phyloP scores from a whole-genome alignment of 2,888 invertebrate genomes.

The Drosophila neotestacea region DNA sequence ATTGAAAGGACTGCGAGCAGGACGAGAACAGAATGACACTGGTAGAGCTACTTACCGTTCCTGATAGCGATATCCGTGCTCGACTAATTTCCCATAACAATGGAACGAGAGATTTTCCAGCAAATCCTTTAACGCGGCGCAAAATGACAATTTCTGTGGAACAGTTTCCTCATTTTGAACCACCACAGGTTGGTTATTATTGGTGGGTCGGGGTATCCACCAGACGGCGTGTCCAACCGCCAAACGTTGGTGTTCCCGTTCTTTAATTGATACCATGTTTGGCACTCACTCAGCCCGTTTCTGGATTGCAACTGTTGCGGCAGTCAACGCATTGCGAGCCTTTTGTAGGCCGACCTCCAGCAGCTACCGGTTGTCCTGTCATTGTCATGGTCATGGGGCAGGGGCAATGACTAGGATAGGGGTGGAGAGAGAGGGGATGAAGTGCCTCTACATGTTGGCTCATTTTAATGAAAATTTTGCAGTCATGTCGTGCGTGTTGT shows the following conservation, averaged over 20 bases:
- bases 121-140: constrained; percentile 79
- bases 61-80: constrained; percentile 70
- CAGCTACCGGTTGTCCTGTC: constrained; percentile 21
- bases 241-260: constrained; percentile 47
- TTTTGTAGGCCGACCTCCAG: constrained; percentile 55
- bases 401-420: neutral
- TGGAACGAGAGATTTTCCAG: constrained; percentile 82
- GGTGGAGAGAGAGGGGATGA: neutral
- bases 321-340: constrained; percentile 42
- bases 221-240: constrained; percentile 77
- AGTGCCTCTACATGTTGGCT: constrained; percentile 22
- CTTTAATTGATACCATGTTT: constrained; percentile 45
- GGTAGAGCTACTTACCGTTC: constrained; percentile 74
- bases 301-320: constrained; percentile 77
- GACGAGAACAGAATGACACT: neutral
- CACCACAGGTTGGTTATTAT: constrained; percentile 4
- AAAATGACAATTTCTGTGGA: constrained; percentile 71
- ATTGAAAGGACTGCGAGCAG: constrained; percentile 56
- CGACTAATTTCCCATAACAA: constrained; percentile 83
- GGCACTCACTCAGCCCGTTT: constrained; percentile 58
- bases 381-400: constrained; percentile 26
- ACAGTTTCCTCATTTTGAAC: constrained; percentile 34
- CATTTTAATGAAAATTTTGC: constrained; percentile 82
- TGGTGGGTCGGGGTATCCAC: constrained; percentile 73
- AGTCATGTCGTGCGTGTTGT: constrained; percentile 77